Conservation (phyloP, 1,140 invertebrate genomes). For the Periplaneta americana region DNA sequence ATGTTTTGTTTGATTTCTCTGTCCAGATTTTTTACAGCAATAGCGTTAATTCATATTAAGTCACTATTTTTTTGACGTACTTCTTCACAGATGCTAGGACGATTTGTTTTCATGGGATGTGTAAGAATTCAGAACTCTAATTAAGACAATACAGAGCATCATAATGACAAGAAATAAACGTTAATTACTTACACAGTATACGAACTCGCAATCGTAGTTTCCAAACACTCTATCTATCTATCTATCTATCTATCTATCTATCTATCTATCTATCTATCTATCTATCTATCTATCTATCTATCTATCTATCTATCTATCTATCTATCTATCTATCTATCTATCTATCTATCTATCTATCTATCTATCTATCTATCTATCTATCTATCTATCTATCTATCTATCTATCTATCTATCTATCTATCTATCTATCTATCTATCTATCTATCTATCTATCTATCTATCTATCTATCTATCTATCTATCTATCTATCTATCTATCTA, state of each 20-base stretch:
- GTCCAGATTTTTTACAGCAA: too few relatives aligned
- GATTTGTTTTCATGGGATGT: too few relatives aligned
- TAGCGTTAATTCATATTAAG: too few relatives aligned
- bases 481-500: too few relatives aligned
- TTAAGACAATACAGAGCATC: too few relatives aligned
- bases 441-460: conserved; percentile 15
- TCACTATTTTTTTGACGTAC: too few relatives aligned
- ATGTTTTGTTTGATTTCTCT: too few relatives aligned
- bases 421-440: conserved; percentile 15
- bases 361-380: conserved; percentile 16
- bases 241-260: conserved; percentile 16
- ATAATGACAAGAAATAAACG: too few relatives aligned
- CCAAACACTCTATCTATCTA: conserved; percentile 16
- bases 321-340: conserved; percentile 14
- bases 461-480: background rate
- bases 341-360: conserved; percentile 6
- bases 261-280: conserved; percentile 17
- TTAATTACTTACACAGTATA: too few relatives aligned
- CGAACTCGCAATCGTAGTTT: too few relatives aligned
- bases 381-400: conserved; percentile 16
- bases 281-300: conserved; percentile 15
- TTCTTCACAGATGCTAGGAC: too few relatives aligned
- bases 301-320: conserved; percentile 16
- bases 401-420: conserved; percentile 16
- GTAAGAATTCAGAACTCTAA: too few relatives aligned